A percentile compares a stretch with the other conserved stretches of the same genome.
Conservation (phyloP, 2,113 vertebrate species). For the Centropus unirufus region DNA sequence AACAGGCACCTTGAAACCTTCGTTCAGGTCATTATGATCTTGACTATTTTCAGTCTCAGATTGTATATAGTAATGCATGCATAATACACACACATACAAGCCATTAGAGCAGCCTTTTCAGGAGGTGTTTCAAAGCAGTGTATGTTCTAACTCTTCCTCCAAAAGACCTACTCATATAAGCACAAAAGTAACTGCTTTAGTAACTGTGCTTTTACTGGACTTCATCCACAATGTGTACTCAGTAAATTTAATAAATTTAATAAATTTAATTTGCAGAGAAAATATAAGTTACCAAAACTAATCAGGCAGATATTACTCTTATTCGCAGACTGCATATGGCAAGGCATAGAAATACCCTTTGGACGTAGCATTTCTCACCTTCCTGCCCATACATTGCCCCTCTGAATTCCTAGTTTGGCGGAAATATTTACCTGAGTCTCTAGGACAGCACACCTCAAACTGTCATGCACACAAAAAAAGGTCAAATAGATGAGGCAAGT, state of each 20-base stretch:
- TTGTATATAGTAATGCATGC: rapidly evolving
- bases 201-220: neutral
- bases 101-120: neutral
- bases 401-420: neutral
- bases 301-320: neutral
- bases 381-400: neutral
- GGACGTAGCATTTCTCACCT: neutral
- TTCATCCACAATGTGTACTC: neutral
- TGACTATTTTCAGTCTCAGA: neutral
- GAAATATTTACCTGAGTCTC: neutral
- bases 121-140: neutral
- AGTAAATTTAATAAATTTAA: neutral
- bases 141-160: neutral
- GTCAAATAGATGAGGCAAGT: neutral
- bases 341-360: neutral
- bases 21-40: neutral
- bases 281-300: neutral
- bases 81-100: neutral
- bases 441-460: neutral
- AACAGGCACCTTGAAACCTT: neutral
- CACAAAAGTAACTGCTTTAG: neutral
- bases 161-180: neutral
- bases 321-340: neutral
- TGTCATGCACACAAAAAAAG: neutral
- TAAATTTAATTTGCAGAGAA: neutral